Conservation (phyloP, 2,113 vertebrate genomes). For the Cichladusa arquata region DNA sequence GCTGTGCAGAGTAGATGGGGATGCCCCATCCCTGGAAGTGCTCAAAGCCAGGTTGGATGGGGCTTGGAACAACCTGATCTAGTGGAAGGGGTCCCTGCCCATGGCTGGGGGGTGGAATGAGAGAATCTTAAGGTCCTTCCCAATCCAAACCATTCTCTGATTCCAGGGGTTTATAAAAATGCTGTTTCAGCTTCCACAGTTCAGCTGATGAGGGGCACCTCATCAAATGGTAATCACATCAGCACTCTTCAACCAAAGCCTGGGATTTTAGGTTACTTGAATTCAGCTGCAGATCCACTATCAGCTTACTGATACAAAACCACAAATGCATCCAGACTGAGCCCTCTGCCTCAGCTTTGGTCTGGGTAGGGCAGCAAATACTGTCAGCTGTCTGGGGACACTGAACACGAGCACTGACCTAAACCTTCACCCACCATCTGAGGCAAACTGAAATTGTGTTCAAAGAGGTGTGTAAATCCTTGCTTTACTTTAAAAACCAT, state of each 20-base stretch:
- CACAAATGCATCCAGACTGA: neutral
- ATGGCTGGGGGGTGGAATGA: neutral
- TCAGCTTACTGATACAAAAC: neutral
- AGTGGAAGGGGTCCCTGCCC: neutral
- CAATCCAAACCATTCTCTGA: neutral
- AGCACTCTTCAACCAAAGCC: neutral
- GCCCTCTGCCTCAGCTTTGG: neutral
- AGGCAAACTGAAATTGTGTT: neutral
- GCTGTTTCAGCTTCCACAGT: accelerated
- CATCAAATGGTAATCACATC: neutral
- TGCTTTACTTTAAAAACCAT: neutral
- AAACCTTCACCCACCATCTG: neutral
- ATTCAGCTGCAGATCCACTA: neutral
- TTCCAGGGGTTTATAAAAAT: neutral
- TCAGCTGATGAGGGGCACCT: neutral
- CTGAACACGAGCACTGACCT: neutral
- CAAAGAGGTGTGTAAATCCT: neutral
- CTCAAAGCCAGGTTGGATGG: accelerated
- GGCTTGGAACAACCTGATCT: neutral
- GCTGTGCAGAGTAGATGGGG: neutral
- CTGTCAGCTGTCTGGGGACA: neutral
- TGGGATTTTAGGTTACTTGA: neutral
- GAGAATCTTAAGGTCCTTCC: neutral
- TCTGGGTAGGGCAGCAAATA: neutral
- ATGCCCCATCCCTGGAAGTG: neutral